Evolutionary conservation across 2,888 invertebrate species (phyloP).

Genomic region (Linhomoeus sp.): DNA sequence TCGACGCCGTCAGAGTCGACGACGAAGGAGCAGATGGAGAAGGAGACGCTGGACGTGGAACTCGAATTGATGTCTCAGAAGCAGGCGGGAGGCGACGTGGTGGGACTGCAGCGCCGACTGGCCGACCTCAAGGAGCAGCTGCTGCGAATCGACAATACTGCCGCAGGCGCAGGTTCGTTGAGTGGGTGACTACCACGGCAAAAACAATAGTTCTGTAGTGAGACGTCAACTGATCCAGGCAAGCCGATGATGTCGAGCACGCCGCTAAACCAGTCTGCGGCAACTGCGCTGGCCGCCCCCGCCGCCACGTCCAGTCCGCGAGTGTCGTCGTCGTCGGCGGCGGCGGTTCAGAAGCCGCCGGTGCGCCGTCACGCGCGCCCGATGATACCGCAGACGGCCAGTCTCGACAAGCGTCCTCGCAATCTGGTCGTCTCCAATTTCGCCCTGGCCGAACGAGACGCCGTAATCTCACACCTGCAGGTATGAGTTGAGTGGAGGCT

Average conservation of each 20-base stretch:
- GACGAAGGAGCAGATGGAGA: neutral
- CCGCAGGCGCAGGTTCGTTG: no score
- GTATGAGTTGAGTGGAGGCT: slow-evolving; percentile 35
- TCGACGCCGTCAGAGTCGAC: neutral
- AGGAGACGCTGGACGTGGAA: slow-evolving; percentile 28
- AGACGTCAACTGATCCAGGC: no score
- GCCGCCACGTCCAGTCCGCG: no score
- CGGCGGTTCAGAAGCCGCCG: neutral
- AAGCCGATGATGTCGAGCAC: no score
- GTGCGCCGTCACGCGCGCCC: neutral
- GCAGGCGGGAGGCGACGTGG: slow-evolving; percentile 53
- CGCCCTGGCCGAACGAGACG: slow-evolving; percentile 57
- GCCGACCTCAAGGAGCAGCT: no score
- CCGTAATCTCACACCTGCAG: slow-evolving; percentile 58
- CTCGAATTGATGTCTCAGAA: slow-evolving; percentile 26
- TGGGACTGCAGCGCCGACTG: slow-evolving; percentile 39
- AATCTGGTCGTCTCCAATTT: slow-evolving; percentile 69
- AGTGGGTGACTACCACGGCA: no score
- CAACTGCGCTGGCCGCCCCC: no score
- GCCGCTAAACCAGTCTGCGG: no score
- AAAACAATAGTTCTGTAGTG: no score
- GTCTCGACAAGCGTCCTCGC: slow-evolving; percentile 63
- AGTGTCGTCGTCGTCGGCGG: neutral
- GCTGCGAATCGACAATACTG: no score
- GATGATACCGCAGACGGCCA: slow-evolving; percentile 1